These are phyloP conservation scores for Phymastichus coffea DNA, from an alignment of 1,140 invertebrate species.

Conservation along the genomic window DNA sequence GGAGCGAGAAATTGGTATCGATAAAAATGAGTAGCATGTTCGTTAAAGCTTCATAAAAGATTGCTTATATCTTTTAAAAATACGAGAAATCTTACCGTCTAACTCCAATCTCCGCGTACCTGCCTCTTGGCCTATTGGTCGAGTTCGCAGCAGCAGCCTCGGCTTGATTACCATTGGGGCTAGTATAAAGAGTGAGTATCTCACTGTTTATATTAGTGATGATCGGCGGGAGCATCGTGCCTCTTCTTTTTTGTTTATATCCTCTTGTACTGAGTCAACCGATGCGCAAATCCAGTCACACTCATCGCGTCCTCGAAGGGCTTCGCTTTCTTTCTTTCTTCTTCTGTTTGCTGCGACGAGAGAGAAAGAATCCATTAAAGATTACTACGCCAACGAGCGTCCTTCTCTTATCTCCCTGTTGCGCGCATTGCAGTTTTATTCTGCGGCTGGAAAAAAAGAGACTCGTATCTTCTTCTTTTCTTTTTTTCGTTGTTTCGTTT, in stretches of 20 bases:
- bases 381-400: background rate
- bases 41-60: too few relatives aligned
- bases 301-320: background rate
- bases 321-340: background rate
- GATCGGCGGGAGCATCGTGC: slow-evolving; percentile 45
- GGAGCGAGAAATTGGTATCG: too few relatives aligned
- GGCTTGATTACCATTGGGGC: slow-evolving; percentile 26
- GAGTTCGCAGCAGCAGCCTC: slow-evolving; percentile 35
- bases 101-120: slow-evolving; percentile 52
- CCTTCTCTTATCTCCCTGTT: too few relatives aligned
- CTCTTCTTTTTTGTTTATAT: background rate
- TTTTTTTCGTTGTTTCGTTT: too few relatives aligned
- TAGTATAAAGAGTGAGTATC: slow-evolving; percentile 51
- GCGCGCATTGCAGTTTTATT: too few relatives aligned
- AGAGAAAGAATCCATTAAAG: slow-evolving; percentile 22
- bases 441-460: too few relatives aligned
- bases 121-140: slow-evolving; percentile 38
- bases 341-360: background rate
- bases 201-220: slow-evolving; percentile 51
- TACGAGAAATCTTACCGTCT: slow-evolving; percentile 47
- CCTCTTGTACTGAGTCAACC: slow-evolving; percentile 1
- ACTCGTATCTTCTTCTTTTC: too few relatives aligned
- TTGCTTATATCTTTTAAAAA: too few relatives aligned
- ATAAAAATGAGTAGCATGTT: background rate
- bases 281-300: slow-evolving; percentile 15